phyloP scores from a whole-genome alignment of 2,797 vertebrate species.

The Nyctalus aviator region DNA sequence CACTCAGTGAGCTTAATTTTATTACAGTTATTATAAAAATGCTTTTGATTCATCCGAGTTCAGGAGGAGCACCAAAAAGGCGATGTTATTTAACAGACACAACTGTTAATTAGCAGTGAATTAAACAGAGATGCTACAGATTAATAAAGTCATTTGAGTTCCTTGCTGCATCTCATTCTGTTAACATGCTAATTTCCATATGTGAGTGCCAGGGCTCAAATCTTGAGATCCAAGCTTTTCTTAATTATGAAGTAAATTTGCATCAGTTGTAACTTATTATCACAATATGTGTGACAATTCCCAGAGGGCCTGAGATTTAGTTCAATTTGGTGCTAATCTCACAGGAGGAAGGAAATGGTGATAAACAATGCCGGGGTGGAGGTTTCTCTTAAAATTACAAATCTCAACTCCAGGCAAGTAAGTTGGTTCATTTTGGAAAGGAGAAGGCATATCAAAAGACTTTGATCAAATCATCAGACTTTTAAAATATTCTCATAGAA shows the following conservation, averaged over 20 bases:
- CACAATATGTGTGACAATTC: constrained; percentile 27
- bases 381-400: not conserved
- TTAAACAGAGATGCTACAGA: constrained; percentile 64
- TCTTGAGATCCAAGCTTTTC: constrained; percentile 1
- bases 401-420: not conserved
- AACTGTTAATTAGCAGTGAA: constrained; percentile 61
- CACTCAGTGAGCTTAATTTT: constrained; percentile 63
- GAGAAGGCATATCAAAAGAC: not conserved
- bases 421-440: not conserved
- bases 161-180: constrained; percentile 10
- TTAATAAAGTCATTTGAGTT: constrained; percentile 60
- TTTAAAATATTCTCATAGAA: not conserved
- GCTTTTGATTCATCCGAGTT: constrained; percentile 68
- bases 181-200: not conserved
- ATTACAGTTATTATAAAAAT: constrained; percentile 74
- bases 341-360: not conserved
- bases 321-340: constrained; percentile 39
- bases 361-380: not conserved
- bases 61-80: constrained; percentile 46
- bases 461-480: not conserved
- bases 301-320: not conserved
- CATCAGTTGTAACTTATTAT: constrained; percentile 31
- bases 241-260: not conserved
- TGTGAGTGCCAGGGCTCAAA: not conserved
- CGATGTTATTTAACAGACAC: constrained; percentile 66